A percentile compares a stretch with the other conserved stretches of the same genome.
Evolutionary conservation across 2,888 invertebrate genomes (phyloP).

Genomic region (Malacosoma neustria): DNA sequence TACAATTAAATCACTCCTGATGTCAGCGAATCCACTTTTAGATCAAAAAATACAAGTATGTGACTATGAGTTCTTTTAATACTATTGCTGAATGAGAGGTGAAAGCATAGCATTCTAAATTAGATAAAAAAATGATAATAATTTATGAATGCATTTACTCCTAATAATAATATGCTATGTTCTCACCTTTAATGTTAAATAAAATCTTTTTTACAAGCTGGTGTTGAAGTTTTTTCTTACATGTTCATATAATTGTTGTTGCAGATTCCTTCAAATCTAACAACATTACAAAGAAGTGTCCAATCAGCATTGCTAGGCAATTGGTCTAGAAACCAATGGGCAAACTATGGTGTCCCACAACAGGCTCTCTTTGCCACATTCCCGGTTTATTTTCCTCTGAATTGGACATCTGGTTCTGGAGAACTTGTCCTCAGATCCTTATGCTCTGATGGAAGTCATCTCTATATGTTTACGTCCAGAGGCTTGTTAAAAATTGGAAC

Average conservation of each 20-base stretch:
- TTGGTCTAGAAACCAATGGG: constrained; percentile 89
- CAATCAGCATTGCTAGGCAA: constrained; percentile 91
- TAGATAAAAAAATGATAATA: no score
- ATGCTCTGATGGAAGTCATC: constrained; percentile 91
- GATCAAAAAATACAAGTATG: constrained; percentile 86
- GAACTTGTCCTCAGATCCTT: constrained; percentile 75
- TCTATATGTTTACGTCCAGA: constrained; percentile 89
- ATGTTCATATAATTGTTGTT: constrained; percentile 13
- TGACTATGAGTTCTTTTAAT: no score
- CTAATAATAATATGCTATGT: no score
- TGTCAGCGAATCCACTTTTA: constrained; percentile 86
- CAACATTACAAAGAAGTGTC: constrained; percentile 90
- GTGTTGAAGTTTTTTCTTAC: not conserved
- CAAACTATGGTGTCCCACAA: constrained; percentile 89
- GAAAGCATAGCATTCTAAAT: no score
- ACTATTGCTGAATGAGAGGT: no score
- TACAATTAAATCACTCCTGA: constrained; percentile 90
- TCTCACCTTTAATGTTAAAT: no score
- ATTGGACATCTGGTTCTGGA: constrained; percentile 37
- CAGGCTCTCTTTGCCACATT: constrained; percentile 83
- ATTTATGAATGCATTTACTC: no score
- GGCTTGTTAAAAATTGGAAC: constrained; percentile 95
- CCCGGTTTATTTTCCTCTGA: constrained; percentile 58
- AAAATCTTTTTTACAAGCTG: no score
- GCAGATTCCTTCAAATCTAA: constrained; percentile 89